A percentile compares a stretch with the other conserved stretches of the same genome.
Conservation (phyloP, 2,797 vertebrate genomes). For the Mico argentatus region DNA sequence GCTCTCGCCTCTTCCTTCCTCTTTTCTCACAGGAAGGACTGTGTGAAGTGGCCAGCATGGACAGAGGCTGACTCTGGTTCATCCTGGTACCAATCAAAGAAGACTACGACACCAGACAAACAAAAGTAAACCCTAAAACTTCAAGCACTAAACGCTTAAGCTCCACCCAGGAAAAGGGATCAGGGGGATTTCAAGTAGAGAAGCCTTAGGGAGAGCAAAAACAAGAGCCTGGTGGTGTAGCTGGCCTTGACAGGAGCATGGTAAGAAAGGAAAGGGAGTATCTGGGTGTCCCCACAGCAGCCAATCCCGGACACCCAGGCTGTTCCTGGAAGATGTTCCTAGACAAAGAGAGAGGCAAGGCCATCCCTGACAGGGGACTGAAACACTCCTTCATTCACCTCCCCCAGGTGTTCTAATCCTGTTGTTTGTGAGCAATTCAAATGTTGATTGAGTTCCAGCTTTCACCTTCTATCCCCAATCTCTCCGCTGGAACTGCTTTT, state of each 20-base stretch:
- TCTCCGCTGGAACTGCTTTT: background rate
- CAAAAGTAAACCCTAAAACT: background rate
- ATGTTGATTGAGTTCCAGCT: background rate
- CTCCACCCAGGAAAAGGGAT: background rate
- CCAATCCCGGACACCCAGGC: background rate
- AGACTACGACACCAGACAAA: background rate
- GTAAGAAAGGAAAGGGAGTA: background rate
- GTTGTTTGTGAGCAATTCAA: background rate
- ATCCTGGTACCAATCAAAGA: background rate
- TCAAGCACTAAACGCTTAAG: background rate
- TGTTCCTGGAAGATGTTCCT: conserved; percentile 22
- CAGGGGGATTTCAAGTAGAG: background rate
- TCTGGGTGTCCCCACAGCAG: background rate
- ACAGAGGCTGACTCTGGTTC: background rate
- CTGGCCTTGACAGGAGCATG: background rate
- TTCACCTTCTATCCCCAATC: background rate
- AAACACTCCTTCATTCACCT: background rate
- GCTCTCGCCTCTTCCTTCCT: background rate
- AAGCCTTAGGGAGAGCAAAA: background rate
- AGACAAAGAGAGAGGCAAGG: background rate
- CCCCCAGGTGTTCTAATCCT: background rate
- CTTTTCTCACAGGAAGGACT: background rate
- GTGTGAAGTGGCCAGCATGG: background rate
- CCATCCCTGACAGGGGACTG: background rate
- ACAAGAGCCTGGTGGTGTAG: background rate